Percentiles rank a stretch among this genome's conserved stretches.
phyloP scores from a whole-genome alignment of 2,113 vertebrate species.

The Lathamus discolor region DNA sequence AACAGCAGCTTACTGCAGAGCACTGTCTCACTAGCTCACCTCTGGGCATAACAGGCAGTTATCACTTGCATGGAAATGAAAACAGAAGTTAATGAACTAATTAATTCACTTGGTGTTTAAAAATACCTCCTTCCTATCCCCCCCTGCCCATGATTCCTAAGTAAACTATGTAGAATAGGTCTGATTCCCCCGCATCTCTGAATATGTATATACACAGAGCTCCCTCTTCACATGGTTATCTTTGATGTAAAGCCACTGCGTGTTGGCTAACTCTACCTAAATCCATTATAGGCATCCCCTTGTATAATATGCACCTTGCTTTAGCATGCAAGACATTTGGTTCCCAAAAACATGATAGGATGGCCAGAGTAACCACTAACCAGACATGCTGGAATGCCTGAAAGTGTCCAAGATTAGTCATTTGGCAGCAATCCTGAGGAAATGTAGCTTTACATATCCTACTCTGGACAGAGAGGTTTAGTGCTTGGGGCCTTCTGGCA shows the following conservation, averaged over 20 bases:
- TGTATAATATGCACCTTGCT: slow-evolving; percentile 35
- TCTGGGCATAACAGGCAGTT: background rate
- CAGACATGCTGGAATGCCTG: slow-evolving; percentile 62
- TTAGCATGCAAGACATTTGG: background rate
- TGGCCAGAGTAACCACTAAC: slow-evolving; percentile 47
- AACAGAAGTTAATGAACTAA: slow-evolving; percentile 9
- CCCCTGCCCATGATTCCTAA: background rate
- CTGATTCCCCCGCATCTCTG: background rate
- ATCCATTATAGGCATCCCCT: background rate
- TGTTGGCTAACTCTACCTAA: background rate
- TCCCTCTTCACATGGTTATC: background rate
- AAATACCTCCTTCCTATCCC: background rate
- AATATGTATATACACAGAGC: background rate
- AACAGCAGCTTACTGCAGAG: background rate
- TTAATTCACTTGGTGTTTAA: slow-evolving; percentile 19
- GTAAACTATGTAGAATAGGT: background rate
- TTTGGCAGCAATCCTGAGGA: slow-evolving; percentile 34
- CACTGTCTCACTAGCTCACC: background rate
- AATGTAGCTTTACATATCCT: slow-evolving; percentile 32
- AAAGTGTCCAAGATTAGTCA: slow-evolving; percentile 54
- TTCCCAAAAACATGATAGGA: slow-evolving; percentile 14
- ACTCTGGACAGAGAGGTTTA: slow-evolving; percentile 39
- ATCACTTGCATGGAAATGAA: slow-evolving; percentile 9
- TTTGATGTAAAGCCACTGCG: background rate
- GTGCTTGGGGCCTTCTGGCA: slow-evolving; percentile 1